Base-by-base conservation (phyloP, 1,140 invertebrate genomes). In the Helicoverpa armigera region DNA sequence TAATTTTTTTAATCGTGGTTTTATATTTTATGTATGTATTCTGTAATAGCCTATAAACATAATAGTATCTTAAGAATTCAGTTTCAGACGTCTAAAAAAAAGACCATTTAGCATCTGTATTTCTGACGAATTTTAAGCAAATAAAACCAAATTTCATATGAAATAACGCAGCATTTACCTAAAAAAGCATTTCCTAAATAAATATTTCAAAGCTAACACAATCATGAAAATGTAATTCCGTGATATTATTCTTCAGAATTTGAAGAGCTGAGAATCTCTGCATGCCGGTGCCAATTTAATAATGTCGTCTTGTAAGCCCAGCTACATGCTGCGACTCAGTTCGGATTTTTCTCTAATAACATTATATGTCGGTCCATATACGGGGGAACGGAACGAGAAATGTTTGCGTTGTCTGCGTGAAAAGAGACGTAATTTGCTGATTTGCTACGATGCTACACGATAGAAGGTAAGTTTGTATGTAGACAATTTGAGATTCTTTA, bases 241-340 rank as follows among this genome's bases (percentile, higher is more conserved):
- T 43, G 63, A 79, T 79, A 79, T 81, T 80, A 77, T 75, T 82
- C 65, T 67, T 2, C n/a, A 67, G 61, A 69, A 78, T 76, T 23
- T 77, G 60, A 67, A 77, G 53, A 67, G 75, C 9, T 12, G 29
- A 13, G 51, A 50, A 48, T 51, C 43, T 61, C 56, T 60, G 48
- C 48, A 16, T 63, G 58, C 48, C 86, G 53, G 75, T 77, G 85
- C 80, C 84, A 87, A 89, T 89, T 87, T 88, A 88, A 88, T 87
- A 89, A 87, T 81, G 81, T 82, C 82, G 72, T 81, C 81, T 80
- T 82, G 82, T 86, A 86, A 84, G 84, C 72, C 81, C 31, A 63
- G 83, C 81, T 82, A 70, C 80, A 58, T 81, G 53, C 96, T 43
- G 53, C 60, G 63, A 56, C 72, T 53, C 67, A 54, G 79, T 67